Evolutionary conservation across 1,140 invertebrate species (phyloP).

Genomic region (Drosophila aff.): DNA sequence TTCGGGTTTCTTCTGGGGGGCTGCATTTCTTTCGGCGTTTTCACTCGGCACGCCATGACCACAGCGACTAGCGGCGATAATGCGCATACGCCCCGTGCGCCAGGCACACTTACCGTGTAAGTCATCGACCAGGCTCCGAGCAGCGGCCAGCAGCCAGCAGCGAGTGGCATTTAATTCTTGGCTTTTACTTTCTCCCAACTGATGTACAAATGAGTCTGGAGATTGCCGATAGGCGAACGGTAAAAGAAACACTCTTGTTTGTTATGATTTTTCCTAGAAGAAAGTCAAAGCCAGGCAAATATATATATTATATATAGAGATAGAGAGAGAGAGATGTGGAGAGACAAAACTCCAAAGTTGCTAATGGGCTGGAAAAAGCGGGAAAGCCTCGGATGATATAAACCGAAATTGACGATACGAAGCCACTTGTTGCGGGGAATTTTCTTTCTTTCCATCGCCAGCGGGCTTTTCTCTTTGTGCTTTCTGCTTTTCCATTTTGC

Average conservation of each 20-base stretch:
- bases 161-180: constrained; percentile 73
- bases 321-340: not conserved
- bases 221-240: constrained; percentile 41
- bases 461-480: constrained; percentile 70
- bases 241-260: constrained; percentile 57
- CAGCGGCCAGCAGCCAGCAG: constrained; percentile 24
- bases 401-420: constrained; percentile 52
- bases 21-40: constrained; percentile 65
- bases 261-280: constrained; percentile 76
- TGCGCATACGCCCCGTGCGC: constrained; percentile 75
- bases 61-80: constrained; percentile 48
- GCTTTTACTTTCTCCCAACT: constrained; percentile 83
- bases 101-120: constrained; percentile 57
- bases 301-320: too few relatives aligned
- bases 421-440: constrained; percentile 56
- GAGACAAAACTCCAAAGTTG: constrained; percentile 49
- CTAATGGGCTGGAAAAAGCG: constrained; percentile 72
- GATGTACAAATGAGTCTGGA: constrained; percentile 77
- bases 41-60: constrained; percentile 46
- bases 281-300: constrained; percentile 51
- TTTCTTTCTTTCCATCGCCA: constrained; percentile 39
- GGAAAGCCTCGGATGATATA: constrained; percentile 53
- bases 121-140: constrained; percentile 70
- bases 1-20: constrained; percentile 55
- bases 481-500: constrained; percentile 63